Base-by-base conservation (phyloP, 2,797 vertebrate genomes). In the Furcifer pardalis region DNA sequence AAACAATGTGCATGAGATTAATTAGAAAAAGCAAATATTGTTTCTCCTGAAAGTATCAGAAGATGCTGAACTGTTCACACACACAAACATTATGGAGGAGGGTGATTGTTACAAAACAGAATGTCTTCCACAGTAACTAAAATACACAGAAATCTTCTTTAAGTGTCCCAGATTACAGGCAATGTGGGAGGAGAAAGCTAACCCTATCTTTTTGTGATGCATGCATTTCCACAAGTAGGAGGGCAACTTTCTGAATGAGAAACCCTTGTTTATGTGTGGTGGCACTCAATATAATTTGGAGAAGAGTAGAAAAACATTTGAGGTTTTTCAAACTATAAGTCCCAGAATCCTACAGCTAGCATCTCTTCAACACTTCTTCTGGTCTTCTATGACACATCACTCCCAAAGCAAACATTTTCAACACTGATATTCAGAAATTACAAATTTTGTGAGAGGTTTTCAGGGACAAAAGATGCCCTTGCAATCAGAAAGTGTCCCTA, bases 11-110 rank as follows among this genome's bases (percentile, higher is more conserved):
- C 82, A 79, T 85, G 90, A 89, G 88, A 90, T 71, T 91, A 86
- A 88, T 89, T 88, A 90, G 90, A 90, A 87, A 93, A 94, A 66
- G 37, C 91, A 94, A 95, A 90, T 91, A 92, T 89, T 93, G 91
- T 92, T 93, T 84, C 81, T 94, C 93, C 21, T 3, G 35, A 74
- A 63, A 72, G 82, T 84, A 89, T 59, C 76, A 84, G 88, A 90
- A 73, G 59, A 92, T 90, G 17, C 40, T 52, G 1, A 37, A 76
- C 27, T 32, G 17, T 65, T 56, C 82, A 66, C 27, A 35, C 62
- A 87, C 63, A 73, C 0, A 79, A 71, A 27, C n/a, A 5, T n/a
- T 40, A 6, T 73, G 44, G 63, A 82, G 25, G 74, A 49, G 4
- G 86, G 68, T 74, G 74, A 82, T 17, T 30, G 37, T 27, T 44